Conservation (phyloP, 2,113 vertebrate genomes). For the Sialia sialis region DNA sequence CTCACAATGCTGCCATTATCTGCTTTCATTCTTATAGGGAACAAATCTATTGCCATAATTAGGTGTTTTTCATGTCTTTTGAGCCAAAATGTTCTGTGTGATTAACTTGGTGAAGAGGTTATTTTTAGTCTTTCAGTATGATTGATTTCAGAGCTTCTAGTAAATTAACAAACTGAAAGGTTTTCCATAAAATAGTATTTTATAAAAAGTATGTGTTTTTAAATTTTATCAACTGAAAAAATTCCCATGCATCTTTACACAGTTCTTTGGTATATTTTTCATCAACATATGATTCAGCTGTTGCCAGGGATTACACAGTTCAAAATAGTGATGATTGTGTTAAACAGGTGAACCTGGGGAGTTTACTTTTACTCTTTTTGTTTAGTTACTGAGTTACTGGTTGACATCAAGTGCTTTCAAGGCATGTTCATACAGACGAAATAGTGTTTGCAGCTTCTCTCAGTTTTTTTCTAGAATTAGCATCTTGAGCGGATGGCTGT, state of each 20-base stretch:
- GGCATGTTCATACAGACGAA: neutral
- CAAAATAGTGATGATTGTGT: neutral
- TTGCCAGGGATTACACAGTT: neutral
- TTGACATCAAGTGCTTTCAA: neutral
- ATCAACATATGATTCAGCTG: neutral
- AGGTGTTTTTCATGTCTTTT: slow-evolving; percentile 45
- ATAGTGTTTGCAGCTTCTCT: neutral
- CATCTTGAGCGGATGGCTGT: neutral
- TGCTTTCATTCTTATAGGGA: slow-evolving; percentile 28
- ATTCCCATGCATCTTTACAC: neutral
- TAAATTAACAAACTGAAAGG: neutral
- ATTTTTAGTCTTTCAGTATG: slow-evolving; percentile 8
- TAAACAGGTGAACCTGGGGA: neutral
- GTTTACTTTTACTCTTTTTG: neutral
- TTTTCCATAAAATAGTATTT: neutral
- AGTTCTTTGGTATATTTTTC: neutral
- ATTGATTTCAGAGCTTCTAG: neutral
- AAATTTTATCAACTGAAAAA: neutral
- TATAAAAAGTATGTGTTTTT: neutral
- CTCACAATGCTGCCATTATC: slow-evolving; percentile 49
- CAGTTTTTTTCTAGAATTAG: neutral
- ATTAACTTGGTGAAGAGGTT: slow-evolving; percentile 41
- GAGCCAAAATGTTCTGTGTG: slow-evolving; percentile 33
- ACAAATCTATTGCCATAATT: slow-evolving; percentile 51
- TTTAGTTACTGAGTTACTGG: neutral